phyloP scores from a whole-genome alignment of 2,113 vertebrate species.

The Rissa tridactyla region DNA sequence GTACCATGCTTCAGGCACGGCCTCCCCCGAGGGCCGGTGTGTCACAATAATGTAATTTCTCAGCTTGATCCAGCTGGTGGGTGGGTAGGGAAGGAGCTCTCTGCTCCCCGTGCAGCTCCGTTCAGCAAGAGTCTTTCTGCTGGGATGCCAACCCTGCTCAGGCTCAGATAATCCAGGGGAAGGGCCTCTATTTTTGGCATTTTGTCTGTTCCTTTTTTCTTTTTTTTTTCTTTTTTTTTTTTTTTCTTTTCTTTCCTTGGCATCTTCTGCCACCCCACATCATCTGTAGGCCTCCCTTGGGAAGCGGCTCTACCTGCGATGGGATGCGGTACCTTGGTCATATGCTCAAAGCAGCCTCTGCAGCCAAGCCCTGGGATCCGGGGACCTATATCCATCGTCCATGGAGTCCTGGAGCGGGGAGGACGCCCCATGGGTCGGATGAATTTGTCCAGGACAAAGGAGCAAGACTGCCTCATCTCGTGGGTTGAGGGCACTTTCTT shows the following conservation, averaged over 20 bases:
- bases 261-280: not conserved
- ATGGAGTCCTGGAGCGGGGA: not conserved
- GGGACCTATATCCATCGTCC: rapidly evolving
- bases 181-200: not conserved
- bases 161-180: not conserved
- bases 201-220: not conserved
- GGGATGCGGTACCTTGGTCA: not conserved
- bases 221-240: too few relatives aligned
- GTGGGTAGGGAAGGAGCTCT: not conserved
- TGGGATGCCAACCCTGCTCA: not conserved
- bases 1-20: not conserved
- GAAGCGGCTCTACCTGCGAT: not conserved
- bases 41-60: not conserved
- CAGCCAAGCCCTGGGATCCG: not conserved
- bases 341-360: not conserved
- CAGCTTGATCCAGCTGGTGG: constrained; percentile 12
- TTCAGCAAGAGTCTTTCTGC: not conserved
- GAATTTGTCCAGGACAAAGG: not conserved
- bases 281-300: not conserved
- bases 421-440: rapidly evolving
- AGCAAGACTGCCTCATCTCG: not conserved
- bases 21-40: not conserved
- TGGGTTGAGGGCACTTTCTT: not conserved
- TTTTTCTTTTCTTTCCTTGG: rapidly evolving
- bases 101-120: not conserved